Base-by-base conservation (phyloP, 2,888 invertebrate species). In the Clitarchus hookeri region DNA sequence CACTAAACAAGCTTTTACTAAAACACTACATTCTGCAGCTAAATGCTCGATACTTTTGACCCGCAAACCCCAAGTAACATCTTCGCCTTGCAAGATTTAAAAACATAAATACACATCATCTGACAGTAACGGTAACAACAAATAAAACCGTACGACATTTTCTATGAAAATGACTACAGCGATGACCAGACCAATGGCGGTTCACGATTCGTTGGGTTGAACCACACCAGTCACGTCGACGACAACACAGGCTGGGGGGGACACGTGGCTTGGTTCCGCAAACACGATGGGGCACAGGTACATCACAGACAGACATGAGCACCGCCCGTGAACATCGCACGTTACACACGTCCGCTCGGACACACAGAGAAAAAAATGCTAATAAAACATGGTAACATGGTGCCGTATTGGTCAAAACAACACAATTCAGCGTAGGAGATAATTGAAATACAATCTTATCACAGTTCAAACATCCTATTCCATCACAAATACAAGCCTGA, bases 101-200 rank as follows among this genome's bases (percentile, higher is more conserved):
- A 36, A 65, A 65, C 19, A n/a, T 65, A 65, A 65, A 65, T 53
- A 53, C 65, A 23, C n/a, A 23, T 65, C 65, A 23, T 19, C 65
- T 65, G n/a, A 65, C 65, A 65, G 2, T 19, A 0, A 65, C 65
- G n/a, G 11, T 3, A 0, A 65, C 65, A n/a, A n/a, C 65, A 65
- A 65, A 65, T 48, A 48, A 48, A 48, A 48, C 16, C 48, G 48
- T 48, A 19, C 0, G 65, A n/a, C 65, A 65, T 23, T 65, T 65
- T 65, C 65, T 65, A 65, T 11, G 65, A 65, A 48, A 65, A 65
- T 65, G n/a, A 65, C 65, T 65, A 65, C 65, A 65, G n/a, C 65
- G 6, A 19, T 53, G 65, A 65, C 65, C 65, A n/a, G 16, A 65
- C 65, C 65, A 65, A 65, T 65, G 65, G 65, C 65, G 16, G 65